Evolutionary conservation across 35 echinoderm and acorn worm species (phyloP).

Genomic region (Heliocidaris erythrogramma): DNA sequence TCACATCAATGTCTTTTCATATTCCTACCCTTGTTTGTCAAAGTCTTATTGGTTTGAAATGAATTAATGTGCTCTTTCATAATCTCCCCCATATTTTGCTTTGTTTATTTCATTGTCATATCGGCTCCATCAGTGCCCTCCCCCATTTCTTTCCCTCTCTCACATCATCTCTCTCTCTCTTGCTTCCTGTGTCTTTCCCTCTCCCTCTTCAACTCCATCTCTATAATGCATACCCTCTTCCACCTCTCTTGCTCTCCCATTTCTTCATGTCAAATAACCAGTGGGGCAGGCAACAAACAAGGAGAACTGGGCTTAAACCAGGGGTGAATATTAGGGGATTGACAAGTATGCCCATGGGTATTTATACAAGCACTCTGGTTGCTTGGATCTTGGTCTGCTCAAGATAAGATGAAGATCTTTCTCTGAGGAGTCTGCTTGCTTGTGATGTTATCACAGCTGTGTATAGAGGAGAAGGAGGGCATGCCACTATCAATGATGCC

Average conservation of each 20-base stretch:
- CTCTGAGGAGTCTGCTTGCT: background rate
- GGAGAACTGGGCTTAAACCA: background rate
- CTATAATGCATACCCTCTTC: no score
- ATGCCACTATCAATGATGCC: background rate
- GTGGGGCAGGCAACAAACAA: background rate
- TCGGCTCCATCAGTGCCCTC: no score
- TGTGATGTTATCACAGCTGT: slow-evolving; percentile 14
- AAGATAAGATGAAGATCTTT: background rate
- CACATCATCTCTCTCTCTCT: no score
- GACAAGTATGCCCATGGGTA: background rate
- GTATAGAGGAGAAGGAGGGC: background rate
- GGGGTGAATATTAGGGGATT: background rate
- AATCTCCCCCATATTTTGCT: background rate
- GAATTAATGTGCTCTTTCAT: background rate
- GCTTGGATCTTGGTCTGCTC: background rate
- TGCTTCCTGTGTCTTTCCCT: no score
- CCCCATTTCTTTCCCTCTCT: background rate
- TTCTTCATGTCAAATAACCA: no score
- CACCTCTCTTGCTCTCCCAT: no score
- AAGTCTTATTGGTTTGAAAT: no score
- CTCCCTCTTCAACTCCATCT: no score
- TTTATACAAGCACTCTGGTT: background rate
- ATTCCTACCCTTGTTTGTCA: no score
- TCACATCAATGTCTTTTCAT: no score
- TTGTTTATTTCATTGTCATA: background rate